Percentiles rank a stretch among this genome's conserved stretches.
These are phyloP conservation scores for Scyliorhinus canicula DNA, from an alignment of 2,797 vertebrate species.

Conservation along the genomic window DNA sequence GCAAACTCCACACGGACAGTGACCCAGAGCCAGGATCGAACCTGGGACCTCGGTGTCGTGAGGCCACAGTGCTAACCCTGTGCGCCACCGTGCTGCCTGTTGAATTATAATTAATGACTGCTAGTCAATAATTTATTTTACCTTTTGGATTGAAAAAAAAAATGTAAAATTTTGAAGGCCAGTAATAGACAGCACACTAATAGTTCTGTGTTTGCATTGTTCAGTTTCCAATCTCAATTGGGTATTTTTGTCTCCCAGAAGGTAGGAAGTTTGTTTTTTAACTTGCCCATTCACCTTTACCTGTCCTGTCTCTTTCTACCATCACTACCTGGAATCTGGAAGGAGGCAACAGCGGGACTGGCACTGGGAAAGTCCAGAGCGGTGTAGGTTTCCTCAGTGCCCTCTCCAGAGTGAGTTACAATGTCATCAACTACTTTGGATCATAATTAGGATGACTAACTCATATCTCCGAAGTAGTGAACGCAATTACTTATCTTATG, in stretches of 20 bases:
- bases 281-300: background rate
- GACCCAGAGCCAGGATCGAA: no score
- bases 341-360: background rate
- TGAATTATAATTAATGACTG: background rate
- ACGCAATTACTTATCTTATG: background rate
- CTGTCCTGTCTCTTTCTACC: background rate
- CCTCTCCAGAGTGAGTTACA: background rate
- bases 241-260: background rate
- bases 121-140: background rate
- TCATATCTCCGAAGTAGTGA: background rate
- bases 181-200: background rate
- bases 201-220: background rate
- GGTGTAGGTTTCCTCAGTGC: background rate
- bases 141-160: background rate
- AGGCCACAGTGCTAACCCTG: no score
- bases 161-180: background rate
- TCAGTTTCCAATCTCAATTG: background rate
- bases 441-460: background rate
- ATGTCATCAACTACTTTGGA: background rate
- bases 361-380: background rate
- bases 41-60: no score
- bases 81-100: no score
- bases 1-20: no score
- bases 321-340: background rate
- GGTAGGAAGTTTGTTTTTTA: background rate